Percentiles rank a stretch among this genome's conserved stretches.
phyloP scores from a whole-genome alignment of 2,888 invertebrate species.

The Leptinotarsa tumamoca region DNA sequence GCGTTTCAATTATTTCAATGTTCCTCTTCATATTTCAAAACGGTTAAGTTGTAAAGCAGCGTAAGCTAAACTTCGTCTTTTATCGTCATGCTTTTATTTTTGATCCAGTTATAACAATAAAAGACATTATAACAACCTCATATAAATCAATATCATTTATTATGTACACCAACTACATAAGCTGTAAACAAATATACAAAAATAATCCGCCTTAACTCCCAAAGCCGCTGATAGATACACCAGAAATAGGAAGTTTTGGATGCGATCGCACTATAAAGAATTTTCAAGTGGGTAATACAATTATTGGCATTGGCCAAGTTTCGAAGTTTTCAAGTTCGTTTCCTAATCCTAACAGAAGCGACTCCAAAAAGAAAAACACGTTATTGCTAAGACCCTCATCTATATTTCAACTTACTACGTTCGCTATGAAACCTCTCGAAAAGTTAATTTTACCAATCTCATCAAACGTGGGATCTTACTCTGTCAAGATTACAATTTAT shows the following conservation, averaged over 20 bases:
- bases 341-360: not conserved
- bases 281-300: constrained; percentile 12
- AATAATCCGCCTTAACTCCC: not conserved
- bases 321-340: constrained; percentile 13
- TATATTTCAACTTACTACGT: constrained; percentile 9
- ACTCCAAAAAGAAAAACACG: constrained; percentile 10
- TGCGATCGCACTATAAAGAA: not conserved
- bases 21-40: too few relatives aligned
- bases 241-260: not conserved
- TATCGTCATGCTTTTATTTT: too few relatives aligned
- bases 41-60: too few relatives aligned
- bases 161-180: too few relatives aligned
- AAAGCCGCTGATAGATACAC: not conserved
- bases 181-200: not conserved
- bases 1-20: too few relatives aligned
- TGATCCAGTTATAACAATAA: too few relatives aligned
- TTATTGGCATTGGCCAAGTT: constrained; percentile 13
- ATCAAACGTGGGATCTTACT: constrained; percentile 27
- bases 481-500: constrained; percentile 29
- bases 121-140: not conserved
- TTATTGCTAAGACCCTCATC: constrained; percentile 6
- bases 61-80: too few relatives aligned
- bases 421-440: constrained; percentile 28
- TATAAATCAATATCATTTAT: not conserved
- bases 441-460: constrained; percentile 34